Conservation (phyloP, 2,113 vertebrate genomes). For the Connochaetes taurinus region DNA sequence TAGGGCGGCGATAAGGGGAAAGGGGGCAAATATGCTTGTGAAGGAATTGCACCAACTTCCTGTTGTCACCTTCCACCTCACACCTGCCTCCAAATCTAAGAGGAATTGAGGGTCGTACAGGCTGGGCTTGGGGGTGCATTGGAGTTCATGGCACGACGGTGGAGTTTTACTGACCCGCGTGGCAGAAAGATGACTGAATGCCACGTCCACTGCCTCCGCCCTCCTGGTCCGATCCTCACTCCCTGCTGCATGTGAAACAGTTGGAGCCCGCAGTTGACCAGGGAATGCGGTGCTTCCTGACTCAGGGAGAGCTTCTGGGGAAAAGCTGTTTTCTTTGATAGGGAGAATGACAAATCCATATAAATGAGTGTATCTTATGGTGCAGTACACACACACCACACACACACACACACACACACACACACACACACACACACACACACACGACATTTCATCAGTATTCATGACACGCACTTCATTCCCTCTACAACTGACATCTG, state of each 20-base stretch:
- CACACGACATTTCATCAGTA: neutral
- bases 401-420: neutral
- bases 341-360: neutral
- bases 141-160: fast-evolving
- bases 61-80: neutral
- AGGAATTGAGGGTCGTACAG: fast-evolving
- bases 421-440: neutral
- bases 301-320: neutral
- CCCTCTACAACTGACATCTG: neutral
- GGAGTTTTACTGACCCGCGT: neutral
- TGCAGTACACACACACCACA: no score
- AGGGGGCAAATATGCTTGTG: neutral
- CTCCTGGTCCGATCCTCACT: neutral
- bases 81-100: neutral
- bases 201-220: neutral
- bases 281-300: neutral
- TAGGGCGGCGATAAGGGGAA: neutral
- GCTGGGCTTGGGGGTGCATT: fast-evolving
- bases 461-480: neutral
- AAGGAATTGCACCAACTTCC: fast-evolving
- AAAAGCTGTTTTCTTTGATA: neutral
- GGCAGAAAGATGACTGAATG: neutral
- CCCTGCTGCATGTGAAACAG: neutral
- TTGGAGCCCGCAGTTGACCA: neutral
- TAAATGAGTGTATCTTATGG: neutral